Evolutionary conservation across 2,888 invertebrate species (phyloP).

Genomic region (Stenchaetothrips biformis): DNA sequence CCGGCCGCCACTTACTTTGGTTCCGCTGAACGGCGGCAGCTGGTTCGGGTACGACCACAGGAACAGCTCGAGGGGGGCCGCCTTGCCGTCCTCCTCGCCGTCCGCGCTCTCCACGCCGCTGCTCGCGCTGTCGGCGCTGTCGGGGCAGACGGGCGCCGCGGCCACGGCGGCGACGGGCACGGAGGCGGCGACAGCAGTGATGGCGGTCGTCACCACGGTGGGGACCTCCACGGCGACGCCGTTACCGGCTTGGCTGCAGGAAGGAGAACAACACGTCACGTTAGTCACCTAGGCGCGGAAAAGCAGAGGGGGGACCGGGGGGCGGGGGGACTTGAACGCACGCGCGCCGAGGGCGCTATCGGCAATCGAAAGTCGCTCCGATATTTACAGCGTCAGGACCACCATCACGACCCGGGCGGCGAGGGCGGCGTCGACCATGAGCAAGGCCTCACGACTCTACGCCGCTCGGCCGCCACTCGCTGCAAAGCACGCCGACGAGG

Average conservation of each 20-base stretch:
- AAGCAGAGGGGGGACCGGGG: too few species aligned
- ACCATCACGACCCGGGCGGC: not conserved
- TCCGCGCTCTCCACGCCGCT: not conserved
- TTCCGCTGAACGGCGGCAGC: not conserved
- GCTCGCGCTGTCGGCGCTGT: not conserved
- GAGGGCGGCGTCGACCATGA: not conserved
- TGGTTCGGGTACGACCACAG: slow-evolving; percentile 16
- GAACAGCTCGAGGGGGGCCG: slow-evolving; percentile 5
- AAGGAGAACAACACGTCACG: too few species aligned
- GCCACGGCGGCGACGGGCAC: not conserved
- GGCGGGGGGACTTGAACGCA: too few species aligned
- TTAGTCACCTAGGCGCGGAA: too few species aligned
- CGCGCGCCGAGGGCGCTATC: too few species aligned
- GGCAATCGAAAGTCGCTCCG: too few species aligned
- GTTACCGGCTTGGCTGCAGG: too few species aligned
- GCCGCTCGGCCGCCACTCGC: not conserved
- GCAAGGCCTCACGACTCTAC: not conserved
- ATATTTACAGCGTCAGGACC: not conserved
- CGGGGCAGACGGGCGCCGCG: not conserved
- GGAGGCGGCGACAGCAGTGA: not conserved
- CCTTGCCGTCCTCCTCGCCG: slow-evolving; percentile 1
- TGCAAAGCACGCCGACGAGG: not conserved
- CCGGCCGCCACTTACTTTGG: not conserved
- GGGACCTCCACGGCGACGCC: not conserved
- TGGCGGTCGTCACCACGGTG: not conserved